phyloP scores from a whole-genome alignment of 2,113 vertebrate genomes.

The Cynocephalus volans region DNA sequence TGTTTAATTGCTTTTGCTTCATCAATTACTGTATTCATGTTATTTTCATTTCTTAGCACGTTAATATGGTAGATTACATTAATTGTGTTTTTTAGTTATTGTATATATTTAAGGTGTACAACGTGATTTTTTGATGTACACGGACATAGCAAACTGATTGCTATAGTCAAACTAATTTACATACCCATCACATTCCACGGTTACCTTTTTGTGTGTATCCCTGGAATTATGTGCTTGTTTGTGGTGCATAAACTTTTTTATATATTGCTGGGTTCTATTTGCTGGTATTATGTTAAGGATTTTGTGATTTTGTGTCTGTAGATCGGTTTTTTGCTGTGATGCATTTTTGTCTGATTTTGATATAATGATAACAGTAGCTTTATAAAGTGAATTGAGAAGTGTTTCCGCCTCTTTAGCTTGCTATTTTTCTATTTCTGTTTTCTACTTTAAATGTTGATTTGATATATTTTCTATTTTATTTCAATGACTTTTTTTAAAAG shows the following conservation, averaged over 20 bases:
- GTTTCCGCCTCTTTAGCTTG: background rate
- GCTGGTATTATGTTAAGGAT: background rate
- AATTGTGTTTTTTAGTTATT: background rate
- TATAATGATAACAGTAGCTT: background rate
- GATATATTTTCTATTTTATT: background rate
- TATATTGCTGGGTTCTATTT: background rate
- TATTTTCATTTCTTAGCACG: conserved; percentile 14
- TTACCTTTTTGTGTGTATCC: background rate
- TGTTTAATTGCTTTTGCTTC: background rate
- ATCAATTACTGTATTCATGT: background rate
- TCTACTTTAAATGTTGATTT: background rate
- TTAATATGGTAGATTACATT: background rate
- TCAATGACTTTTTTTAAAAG: background rate
- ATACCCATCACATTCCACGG: background rate
- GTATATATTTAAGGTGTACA: background rate
- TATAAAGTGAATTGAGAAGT: background rate
- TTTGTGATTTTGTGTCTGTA: background rate
- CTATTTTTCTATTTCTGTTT: background rate
- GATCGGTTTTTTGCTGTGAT: background rate
- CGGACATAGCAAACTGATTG: background rate
- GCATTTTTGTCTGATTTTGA: background rate
- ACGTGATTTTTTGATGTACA: background rate
- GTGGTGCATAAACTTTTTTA: background rate
- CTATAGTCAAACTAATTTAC: background rate
- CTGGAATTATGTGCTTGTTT: background rate